phyloP scores from a whole-genome alignment of 2,888 invertebrate species.

The Phorcus lineatus region DNA sequence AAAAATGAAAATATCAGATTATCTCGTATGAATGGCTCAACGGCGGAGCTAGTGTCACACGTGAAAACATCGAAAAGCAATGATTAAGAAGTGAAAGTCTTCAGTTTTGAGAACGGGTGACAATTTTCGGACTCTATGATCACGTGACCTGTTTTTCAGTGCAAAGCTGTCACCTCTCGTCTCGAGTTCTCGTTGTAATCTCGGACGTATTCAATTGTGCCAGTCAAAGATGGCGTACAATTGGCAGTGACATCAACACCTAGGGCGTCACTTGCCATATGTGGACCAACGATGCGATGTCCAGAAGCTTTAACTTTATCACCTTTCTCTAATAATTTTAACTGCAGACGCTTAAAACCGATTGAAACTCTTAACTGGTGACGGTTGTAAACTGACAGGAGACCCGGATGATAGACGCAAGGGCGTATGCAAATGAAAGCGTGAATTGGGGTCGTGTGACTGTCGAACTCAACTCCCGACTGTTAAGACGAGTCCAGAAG shows the following conservation, averaged over 20 bases:
- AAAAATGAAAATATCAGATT: no score
- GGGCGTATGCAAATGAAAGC: conserved; percentile 3
- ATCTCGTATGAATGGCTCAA: no score
- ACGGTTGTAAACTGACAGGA: neutral
- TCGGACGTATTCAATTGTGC: conserved; percentile 3
- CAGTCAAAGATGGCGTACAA: neutral
- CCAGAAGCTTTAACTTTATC: neutral
- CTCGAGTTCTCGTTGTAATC: neutral
- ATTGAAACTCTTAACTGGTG: conserved; percentile 9
- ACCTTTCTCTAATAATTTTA: neutral
- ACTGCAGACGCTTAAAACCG: conserved; percentile 16
- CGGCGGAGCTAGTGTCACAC: no score
- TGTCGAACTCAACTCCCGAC: neutral
- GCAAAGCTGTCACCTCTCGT: neutral
- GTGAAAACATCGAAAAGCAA: no score
- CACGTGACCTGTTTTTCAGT: neutral
- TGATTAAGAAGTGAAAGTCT: no score
- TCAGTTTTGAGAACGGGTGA: no score
- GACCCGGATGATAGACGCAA: neutral
- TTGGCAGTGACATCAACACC: neutral
- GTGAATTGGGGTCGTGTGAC: neutral
- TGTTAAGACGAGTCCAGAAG: neutral
- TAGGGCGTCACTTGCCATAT: conserved; percentile 1
- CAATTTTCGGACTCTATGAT: no score
- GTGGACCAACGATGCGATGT: neutral